These are phyloP conservation scores for Callinectes sapidus DNA, from an alignment of 2,888 invertebrate species.

Conservation along the genomic window DNA sequence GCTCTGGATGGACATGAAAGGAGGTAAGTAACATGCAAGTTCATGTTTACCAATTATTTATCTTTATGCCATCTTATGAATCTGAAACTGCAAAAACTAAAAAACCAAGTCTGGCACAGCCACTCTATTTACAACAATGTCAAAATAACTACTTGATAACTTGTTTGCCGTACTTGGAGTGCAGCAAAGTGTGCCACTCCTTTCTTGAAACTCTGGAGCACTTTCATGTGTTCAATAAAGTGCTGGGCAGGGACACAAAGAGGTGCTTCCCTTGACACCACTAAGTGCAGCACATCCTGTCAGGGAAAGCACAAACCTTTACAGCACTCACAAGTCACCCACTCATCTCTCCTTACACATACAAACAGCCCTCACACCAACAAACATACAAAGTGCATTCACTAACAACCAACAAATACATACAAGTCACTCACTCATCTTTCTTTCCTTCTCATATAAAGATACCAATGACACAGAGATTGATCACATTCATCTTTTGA, in stretches of 20 bases:
- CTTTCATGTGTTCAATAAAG: constrained; percentile 50
- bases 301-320: neutral
- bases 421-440: neutral
- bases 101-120: neutral
- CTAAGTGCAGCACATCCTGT: constrained; percentile 61
- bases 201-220: constrained; percentile 50
- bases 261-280: constrained; percentile 41
- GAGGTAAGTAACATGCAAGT: neutral
- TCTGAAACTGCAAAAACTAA: neutral
- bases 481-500: no score
- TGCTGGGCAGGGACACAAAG: constrained; percentile 61
- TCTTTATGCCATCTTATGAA: neutral
- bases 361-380: no score
- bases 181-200: constrained; percentile 53
- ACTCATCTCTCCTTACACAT: neutral
- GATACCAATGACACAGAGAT: no score
- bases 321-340: neutral
- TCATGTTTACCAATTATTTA: neutral
- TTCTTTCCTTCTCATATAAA: neutral
- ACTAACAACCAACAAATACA: neutral
- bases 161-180: neutral
- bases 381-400: no score
- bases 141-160: neutral
- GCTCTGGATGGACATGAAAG: constrained; percentile 5
- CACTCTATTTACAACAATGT: neutral